Percentiles rank a stretch among this genome's conserved stretches.
phyloP scores from a whole-genome alignment of 2,888 invertebrate genomes.

The Suillia variegata region DNA sequence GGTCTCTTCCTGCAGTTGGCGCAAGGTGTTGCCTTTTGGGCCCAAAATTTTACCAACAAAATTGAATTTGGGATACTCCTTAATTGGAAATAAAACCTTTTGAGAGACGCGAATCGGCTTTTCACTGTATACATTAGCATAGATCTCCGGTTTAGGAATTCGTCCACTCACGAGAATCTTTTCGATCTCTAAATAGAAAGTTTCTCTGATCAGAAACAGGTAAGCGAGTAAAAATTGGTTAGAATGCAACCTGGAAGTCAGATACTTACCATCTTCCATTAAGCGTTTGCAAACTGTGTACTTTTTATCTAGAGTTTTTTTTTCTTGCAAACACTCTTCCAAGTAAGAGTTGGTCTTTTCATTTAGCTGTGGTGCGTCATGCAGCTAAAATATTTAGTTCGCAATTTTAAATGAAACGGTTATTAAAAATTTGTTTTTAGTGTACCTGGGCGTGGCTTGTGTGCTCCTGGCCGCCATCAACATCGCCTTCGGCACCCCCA shows the following conservation, averaged over 20 bases:
- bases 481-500: constrained; percentile 37
- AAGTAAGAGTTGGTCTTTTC: constrained; percentile 80
- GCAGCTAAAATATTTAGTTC: constrained; percentile 22
- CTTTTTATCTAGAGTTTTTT: constrained; percentile 70
- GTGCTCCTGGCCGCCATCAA: constrained; percentile 37
- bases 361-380: constrained; percentile 63
- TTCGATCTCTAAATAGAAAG: constrained; percentile 61
- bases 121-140: constrained; percentile 57
- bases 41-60: constrained; percentile 94
- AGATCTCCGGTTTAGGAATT: constrained; percentile 58
- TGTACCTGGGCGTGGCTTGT: constrained; percentile 39
- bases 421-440: constrained; percentile 26
- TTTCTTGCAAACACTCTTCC: constrained; percentile 74
- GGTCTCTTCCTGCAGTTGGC: constrained; percentile 90
- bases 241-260: background rate
- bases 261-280: constrained; percentile 72
- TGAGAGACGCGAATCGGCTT: constrained; percentile 58
- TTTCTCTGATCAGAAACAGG: background rate
- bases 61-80: constrained; percentile 70
- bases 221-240: background rate
- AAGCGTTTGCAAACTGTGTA: constrained; percentile 72
- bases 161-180: constrained; percentile 84
- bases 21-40: constrained; percentile 90
- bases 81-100: constrained; percentile 57
- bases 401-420: background rate